phyloP scores from a whole-genome alignment of 2,113 vertebrate genomes.

The Tachysurus fulvidraco region DNA sequence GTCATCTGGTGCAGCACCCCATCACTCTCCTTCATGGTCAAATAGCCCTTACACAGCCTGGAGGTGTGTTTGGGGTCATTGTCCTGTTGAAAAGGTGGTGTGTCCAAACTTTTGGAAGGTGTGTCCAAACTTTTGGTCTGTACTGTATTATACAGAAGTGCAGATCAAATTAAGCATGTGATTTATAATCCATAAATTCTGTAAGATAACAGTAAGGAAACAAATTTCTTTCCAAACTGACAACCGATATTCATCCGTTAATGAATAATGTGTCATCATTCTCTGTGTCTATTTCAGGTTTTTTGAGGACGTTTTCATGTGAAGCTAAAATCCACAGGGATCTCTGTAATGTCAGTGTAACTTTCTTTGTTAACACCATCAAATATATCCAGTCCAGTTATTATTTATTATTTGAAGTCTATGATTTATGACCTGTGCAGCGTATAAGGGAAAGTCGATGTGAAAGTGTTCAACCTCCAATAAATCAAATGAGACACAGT shows the following conservation, averaged over 20 bases:
- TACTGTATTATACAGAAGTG: neutral
- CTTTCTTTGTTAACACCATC: constrained; percentile 77
- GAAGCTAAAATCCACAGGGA: neutral
- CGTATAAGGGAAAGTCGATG: constrained; percentile 80
- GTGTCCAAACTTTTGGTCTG: no score
- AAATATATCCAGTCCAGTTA: constrained; percentile 79
- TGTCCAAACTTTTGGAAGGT: no score
- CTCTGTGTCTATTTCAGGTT: neutral
- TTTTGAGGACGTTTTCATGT: neutral
- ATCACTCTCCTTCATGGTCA: no score
- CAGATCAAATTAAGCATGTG: neutral
- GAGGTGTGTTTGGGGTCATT: no score
- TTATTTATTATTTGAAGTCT: constrained; percentile 78
- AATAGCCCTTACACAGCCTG: no score
- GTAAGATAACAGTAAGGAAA: neutral
- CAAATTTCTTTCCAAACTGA: neutral
- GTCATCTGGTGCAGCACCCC: no score
- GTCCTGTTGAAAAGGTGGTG: no score
- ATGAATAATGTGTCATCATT: neutral
- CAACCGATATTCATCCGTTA: constrained; percentile 4
- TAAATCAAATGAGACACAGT: constrained; percentile 76
- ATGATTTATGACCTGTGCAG: constrained; percentile 80
- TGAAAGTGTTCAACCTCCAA: constrained; percentile 81
- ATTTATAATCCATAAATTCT: neutral
- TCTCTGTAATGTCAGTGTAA: constrained; percentile 73